phyloP scores from a whole-genome alignment of 1,140 invertebrate species.

The Drosophila obscura region DNA sequence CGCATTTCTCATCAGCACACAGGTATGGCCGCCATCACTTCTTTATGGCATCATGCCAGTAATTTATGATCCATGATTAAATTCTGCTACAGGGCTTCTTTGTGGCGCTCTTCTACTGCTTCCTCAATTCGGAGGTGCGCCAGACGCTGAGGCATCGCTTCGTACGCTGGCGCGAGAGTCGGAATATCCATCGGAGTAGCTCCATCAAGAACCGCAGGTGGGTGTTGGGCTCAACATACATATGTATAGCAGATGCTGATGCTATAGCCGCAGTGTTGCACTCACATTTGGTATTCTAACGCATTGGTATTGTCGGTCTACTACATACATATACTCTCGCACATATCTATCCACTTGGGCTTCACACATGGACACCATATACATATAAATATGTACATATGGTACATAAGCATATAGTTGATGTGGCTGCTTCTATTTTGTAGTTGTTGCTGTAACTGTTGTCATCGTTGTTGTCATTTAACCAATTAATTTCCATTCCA shows the following conservation, averaged over 20 bases:
- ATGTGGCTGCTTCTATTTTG: slow-evolving; percentile 36
- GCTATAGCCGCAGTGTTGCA: not conserved
- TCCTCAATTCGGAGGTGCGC: slow-evolving; percentile 95
- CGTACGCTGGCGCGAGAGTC: slow-evolving; percentile 89
- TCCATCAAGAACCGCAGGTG: slow-evolving; percentile 78
- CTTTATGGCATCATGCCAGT: not conserved
- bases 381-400: not conserved
- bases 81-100: slow-evolving; percentile 87
- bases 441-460: slow-evolving; percentile 23
- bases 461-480: slow-evolving; percentile 59
- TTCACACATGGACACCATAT: slow-evolving; percentile 28
- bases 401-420: not conserved
- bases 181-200: slow-evolving; percentile 85
- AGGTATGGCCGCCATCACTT: slow-evolving; percentile 85
- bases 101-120: slow-evolving; percentile 95
- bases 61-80: not conserved
- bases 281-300: slow-evolving; percentile 37
- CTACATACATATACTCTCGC: not conserved
- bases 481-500: slow-evolving; percentile 73
- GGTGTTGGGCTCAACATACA: not conserved
- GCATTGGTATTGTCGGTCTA: slow-evolving; percentile 45
- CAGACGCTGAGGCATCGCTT: slow-evolving; percentile 92
- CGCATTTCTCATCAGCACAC: slow-evolving; percentile 92
- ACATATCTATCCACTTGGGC: not conserved
- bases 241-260: not conserved